These are phyloP conservation scores for cat (Felis catus) DNA, from an alignment of 2,113 vertebrate species.

Conservation along the genomic window DNA sequence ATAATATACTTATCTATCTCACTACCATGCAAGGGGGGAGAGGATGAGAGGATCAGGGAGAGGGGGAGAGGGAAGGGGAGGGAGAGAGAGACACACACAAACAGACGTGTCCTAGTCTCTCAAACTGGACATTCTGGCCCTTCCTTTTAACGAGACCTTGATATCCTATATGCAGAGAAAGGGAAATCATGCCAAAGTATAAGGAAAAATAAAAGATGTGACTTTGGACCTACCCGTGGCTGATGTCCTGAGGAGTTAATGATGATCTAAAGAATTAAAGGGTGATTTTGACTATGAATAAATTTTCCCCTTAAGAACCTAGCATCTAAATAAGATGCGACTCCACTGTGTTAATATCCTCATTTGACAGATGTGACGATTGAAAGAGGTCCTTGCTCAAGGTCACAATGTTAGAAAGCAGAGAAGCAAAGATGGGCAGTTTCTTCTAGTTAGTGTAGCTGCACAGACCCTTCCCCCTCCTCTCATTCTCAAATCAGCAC, in stretches of 20 bases:
- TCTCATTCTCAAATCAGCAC: background rate
- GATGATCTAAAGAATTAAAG: conserved; percentile 1
- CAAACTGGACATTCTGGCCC: background rate
- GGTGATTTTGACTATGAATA: conserved; percentile 27
- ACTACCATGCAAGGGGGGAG: background rate
- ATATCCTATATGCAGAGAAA: background rate
- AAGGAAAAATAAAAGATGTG: background rate
- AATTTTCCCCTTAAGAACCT: conserved; percentile 8
- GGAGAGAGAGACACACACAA: background rate
- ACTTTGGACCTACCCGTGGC: background rate
- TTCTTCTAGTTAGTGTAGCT: background rate
- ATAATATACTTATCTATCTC: background rate
- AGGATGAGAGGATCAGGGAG: fast-evolving
- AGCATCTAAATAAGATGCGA: background rate
- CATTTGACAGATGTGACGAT: background rate
- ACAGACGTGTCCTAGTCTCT: background rate
- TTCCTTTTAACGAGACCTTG: background rate
- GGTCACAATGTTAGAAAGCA: background rate
- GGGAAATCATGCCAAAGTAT: background rate
- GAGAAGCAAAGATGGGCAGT: background rate
- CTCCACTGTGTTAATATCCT: background rate
- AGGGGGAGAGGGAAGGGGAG: background rate
- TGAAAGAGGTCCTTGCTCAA: background rate
- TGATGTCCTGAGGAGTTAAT: background rate
- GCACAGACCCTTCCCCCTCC: fast-evolving